Percentiles rank a stretch among this genome's conserved stretches.
Conservation (phyloP, 2,888 invertebrate species). For the Heliothis peltigera region DNA sequence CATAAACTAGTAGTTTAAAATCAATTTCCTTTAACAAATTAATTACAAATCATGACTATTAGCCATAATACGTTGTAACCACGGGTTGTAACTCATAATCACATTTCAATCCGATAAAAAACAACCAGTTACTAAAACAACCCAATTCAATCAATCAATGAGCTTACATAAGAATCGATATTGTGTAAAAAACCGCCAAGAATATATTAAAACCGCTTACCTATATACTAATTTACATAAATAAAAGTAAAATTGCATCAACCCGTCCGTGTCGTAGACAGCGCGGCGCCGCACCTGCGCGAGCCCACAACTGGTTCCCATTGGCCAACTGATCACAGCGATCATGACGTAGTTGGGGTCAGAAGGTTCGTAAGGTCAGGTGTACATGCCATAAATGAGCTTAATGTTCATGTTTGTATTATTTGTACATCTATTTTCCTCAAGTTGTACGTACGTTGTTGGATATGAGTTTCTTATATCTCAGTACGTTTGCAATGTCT, state of each 20-base stretch:
- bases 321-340: slow-evolving; percentile 55
- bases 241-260: slow-evolving; percentile 57
- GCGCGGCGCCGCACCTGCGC: slow-evolving; percentile 80
- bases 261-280: slow-evolving; percentile 67
- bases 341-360: slow-evolving; percentile 16
- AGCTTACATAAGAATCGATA: slow-evolving; percentile 33
- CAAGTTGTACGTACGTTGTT: not conserved
- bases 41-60: no score
- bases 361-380: slow-evolving; percentile 33
- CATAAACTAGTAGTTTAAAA: not conserved
- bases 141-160: not conserved
- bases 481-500: not conserved
- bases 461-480: not conserved
- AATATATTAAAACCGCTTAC: slow-evolving; percentile 36
- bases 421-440: not conserved
- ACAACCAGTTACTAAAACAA: slow-evolving; percentile 16
- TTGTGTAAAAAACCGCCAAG: slow-evolving; percentile 42
- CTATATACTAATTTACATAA: slow-evolving; percentile 51
- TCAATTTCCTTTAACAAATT: not conserved
- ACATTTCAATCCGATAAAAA: not conserved
- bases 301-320: slow-evolving; percentile 58
- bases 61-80: not conserved
- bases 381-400: not conserved
- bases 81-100: no score
- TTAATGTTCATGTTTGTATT: not conserved